These are phyloP conservation scores for Formica aserva DNA, from an alignment of 2,888 invertebrate genomes.

Conservation along the genomic window DNA sequence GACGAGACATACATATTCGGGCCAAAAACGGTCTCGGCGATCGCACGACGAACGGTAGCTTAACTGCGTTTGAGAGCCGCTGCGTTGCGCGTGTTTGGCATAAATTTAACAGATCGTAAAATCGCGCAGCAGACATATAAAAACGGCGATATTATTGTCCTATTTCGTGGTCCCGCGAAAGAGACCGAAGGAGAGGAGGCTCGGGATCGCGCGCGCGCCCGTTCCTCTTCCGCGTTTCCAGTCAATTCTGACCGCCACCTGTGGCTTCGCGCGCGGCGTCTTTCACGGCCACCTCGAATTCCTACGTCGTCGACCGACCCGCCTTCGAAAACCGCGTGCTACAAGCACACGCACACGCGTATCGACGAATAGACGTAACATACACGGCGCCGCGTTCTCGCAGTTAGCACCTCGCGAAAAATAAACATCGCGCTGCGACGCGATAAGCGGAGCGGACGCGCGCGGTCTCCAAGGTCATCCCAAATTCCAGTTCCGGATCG, in stretches of 20 bases:
- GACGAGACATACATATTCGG: neutral
- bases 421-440: constrained; percentile 66
- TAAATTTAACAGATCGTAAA: constrained; percentile 46
- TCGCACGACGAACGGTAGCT: neutral
- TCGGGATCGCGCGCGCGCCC: neutral
- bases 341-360: neutral
- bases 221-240: constrained; percentile 43
- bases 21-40: neutral
- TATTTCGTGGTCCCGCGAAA: constrained; percentile 35
- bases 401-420: constrained; percentile 67
- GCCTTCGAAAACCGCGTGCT: constrained; percentile 32
- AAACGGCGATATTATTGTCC: constrained; percentile 44
- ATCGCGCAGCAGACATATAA: constrained; percentile 31
- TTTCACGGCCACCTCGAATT: constrained; percentile 64
- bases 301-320: constrained; percentile 16
- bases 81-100: constrained; percentile 12
- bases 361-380: neutral
- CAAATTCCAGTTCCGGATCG: constrained; percentile 71
- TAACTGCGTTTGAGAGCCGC: neutral
- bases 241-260: constrained; percentile 71
- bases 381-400: constrained; percentile 21
- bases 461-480: constrained; percentile 70
- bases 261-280: constrained; percentile 64
- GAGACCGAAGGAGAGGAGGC: neutral
- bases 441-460: constrained; percentile 69